Evolutionary conservation across 2,888 invertebrate species (phyloP).

Genomic region (Metopia argyrocephala): DNA sequence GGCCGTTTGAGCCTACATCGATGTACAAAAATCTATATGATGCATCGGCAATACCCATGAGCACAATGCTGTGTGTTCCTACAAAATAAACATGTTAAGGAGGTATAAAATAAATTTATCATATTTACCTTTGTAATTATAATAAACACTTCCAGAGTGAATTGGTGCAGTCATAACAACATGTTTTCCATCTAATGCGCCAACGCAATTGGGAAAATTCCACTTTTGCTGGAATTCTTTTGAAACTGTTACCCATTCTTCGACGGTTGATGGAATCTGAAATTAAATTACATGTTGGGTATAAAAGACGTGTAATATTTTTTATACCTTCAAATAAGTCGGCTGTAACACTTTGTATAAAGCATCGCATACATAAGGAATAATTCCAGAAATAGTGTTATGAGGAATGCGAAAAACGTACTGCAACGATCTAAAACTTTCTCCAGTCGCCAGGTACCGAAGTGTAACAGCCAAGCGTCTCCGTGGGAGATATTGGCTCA

Average conservation of each 20-base stretch:
- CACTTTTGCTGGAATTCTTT: not conserved
- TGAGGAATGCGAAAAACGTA: slow-evolving; percentile 10
- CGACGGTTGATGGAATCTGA: slow-evolving; percentile 12
- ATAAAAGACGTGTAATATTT: not conserved
- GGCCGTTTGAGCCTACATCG: slow-evolving; percentile 12
- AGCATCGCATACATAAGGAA: slow-evolving; percentile 9
- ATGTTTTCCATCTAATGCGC: slow-evolving; percentile 39
- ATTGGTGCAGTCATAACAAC: slow-evolving; percentile 44
- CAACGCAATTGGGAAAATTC: slow-evolving; percentile 48
- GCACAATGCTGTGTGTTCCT: slow-evolving; percentile 23
- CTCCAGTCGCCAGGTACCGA: slow-evolving; percentile 10
- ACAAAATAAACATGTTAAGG: not conserved
- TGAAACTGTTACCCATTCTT: slow-evolving; percentile 13
- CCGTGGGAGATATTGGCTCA: not conserved
- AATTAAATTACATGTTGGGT: not conserved
- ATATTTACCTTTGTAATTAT: slow-evolving; percentile 47
- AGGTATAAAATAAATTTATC: not conserved
- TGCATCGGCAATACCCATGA: slow-evolving; percentile 16
- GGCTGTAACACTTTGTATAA: slow-evolving; percentile 8
- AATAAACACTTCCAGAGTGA: slow-evolving; percentile 41
- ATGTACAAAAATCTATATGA: slow-evolving; percentile 16
- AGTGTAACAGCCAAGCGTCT: slow-evolving; percentile 27
- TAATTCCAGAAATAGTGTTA: slow-evolving; percentile 23
- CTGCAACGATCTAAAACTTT: slow-evolving; percentile 18
- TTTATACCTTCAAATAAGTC: slow-evolving; percentile 7